Evolutionary conservation across 2,888 invertebrate species (phyloP).

Genomic region (Pristionchus mayeri): DNA sequence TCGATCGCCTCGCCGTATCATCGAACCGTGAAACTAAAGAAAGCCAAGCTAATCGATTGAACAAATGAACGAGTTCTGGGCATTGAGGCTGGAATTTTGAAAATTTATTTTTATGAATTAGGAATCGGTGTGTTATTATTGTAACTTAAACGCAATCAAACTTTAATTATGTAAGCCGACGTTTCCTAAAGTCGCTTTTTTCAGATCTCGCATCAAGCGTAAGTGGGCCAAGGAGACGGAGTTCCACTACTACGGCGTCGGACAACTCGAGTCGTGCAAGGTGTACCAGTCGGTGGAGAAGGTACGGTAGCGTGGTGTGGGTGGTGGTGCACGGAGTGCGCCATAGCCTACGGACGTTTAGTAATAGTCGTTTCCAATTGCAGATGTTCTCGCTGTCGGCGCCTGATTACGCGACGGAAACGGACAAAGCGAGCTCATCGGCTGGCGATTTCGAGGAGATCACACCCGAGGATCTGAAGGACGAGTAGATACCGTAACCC

Average conservation of each 20-base stretch:
- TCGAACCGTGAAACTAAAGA: too few relatives aligned
- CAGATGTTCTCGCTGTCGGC: slow-evolving; percentile 37
- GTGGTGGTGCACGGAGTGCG: not conserved
- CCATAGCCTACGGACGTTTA: not conserved
- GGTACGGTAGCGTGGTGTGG: slow-evolving; percentile 51
- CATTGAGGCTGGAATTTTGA: too few relatives aligned
- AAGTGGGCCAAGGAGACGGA: slow-evolving; percentile 70
- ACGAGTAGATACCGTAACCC: not conserved
- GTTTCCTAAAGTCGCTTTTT: slow-evolving; percentile 26
- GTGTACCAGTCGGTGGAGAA: slow-evolving; percentile 65
- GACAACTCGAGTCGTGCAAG: slow-evolving; percentile 68
- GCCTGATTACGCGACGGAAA: slow-evolving; percentile 25
- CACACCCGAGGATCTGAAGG: slow-evolving; percentile 35
- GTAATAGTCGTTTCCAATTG: not conserved
- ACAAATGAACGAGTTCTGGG: too few relatives aligned
- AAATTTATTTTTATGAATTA: too few relatives aligned
- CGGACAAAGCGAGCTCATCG: not conserved
- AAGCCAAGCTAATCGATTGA: too few relatives aligned
- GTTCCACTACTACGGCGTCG: slow-evolving; percentile 73
- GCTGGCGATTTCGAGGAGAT: slow-evolving; percentile 45
- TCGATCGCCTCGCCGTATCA: too few relatives aligned
- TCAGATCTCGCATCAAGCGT: slow-evolving; percentile 70
- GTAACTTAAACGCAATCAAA: too few relatives aligned
- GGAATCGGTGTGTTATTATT: too few relatives aligned
- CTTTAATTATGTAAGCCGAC: too few relatives aligned